A percentile compares a stretch with the other conserved stretches of the same genome.
Evolutionary conservation across 2,888 invertebrate genomes (phyloP).

Genomic region (Halocaridina rubra): DNA sequence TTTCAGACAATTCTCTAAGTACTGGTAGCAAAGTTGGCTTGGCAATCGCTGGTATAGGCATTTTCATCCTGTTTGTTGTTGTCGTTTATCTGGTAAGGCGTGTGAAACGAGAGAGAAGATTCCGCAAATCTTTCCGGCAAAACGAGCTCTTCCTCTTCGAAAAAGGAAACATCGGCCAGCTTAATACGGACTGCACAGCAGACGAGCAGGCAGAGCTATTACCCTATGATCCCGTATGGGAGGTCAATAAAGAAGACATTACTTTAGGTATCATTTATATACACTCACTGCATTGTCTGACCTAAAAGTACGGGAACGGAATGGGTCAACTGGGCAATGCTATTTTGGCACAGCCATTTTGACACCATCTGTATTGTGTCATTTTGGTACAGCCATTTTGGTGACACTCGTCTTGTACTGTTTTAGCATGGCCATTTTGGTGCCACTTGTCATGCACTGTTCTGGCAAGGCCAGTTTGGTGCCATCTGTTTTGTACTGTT

Average conservation of each 20-base stretch:
- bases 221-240: constrained; percentile 90
- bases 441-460: too few species aligned
- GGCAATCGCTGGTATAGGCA: not conserved
- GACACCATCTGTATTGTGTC: too few species aligned
- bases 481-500: too few species aligned
- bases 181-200: constrained; percentile 75
- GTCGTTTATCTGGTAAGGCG: constrained; percentile 28
- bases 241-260: constrained; percentile 88
- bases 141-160: constrained; percentile 45
- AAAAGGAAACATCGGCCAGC: constrained; percentile 54
- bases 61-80: constrained; percentile 21
- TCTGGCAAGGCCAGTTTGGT: too few species aligned
- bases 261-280: constrained; percentile 75
- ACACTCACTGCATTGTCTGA: too few species aligned
- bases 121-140: constrained; percentile 17
- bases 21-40: not conserved
- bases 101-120: constrained; percentile 39
- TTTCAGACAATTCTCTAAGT: too few species aligned
- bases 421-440: too few species aligned
- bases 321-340: too few species aligned
- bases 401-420: too few species aligned
- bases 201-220: constrained; percentile 94
- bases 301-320: too few species aligned
- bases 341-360: too few species aligned
- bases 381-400: too few species aligned